Conservation (phyloP, 2,113 vertebrate species). For the Grammatotria lemairii region DNA sequence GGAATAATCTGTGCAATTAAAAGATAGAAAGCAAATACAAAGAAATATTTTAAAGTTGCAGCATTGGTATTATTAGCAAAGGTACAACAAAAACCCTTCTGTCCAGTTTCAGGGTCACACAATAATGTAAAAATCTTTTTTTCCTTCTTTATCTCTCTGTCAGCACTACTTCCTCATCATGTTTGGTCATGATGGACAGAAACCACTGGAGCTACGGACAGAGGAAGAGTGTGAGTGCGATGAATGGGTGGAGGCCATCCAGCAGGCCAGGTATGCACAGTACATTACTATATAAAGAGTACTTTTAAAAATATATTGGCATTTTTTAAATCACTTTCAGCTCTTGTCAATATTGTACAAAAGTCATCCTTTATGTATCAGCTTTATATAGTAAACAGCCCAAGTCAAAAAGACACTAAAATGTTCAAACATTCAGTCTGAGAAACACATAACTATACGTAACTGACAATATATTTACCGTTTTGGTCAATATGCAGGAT, state of each 20-base stretch:
- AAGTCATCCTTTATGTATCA: not conserved
- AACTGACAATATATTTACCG: not conserved
- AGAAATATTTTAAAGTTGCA: constrained; percentile 3
- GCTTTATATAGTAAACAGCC: not conserved
- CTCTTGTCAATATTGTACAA: not conserved
- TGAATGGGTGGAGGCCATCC: constrained; percentile 97
- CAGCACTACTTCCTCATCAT: constrained; percentile 94
- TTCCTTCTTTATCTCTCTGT: not conserved
- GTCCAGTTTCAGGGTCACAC: not conserved
- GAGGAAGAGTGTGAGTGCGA: constrained; percentile 91
- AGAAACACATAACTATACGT: not conserved
- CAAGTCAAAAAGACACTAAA: not conserved
- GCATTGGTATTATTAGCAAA: not conserved
- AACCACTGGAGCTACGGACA: constrained; percentile 90
- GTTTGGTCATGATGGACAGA: constrained; percentile 96
- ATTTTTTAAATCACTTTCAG: accelerated
- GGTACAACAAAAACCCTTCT: not conserved
- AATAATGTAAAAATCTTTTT: not conserved
- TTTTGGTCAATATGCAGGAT: not conserved
- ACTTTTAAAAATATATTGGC: not conserved
- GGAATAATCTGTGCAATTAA: not conserved
- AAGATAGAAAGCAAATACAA: not conserved
- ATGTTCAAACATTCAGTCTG: not conserved
- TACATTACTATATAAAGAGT: not conserved
- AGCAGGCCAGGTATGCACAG: constrained; percentile 86